Base-by-base conservation (phyloP, 2,113 vertebrate genomes). In the Pandion haliaetus region DNA sequence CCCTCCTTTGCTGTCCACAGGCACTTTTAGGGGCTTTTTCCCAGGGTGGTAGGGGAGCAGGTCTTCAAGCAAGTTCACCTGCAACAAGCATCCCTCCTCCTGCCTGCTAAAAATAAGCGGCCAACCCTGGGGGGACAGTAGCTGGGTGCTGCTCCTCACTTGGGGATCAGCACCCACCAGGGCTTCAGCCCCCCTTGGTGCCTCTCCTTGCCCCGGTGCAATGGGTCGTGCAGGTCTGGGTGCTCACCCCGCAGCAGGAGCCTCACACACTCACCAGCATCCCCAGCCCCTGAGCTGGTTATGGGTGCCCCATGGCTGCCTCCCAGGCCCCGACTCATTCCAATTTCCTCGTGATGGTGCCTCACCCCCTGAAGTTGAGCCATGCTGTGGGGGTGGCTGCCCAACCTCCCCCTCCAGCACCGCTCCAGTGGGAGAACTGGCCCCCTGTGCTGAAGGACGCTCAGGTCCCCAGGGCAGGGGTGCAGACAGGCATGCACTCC, bases 251-350 rank as follows among this genome's bases (percentile, higher is more conserved):
- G 4, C 6, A 6, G 31, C 63, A 28, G 69, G 25, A 52, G 28
- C 42, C 36, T 44, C 14, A 2, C 3, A 0, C 1, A 17, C 29
- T 21, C 54, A 24, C 14, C 2, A 0, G 34, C 77, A 49, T 20
- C 55, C 36, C 17, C 31, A 10, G 49, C 8, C 55, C 25, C 28
- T 19, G 3, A 3, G 7, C 45, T 1, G 0, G 10, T 29, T 45
- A 8, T 1, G 1, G 10, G 3, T 8, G 42, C 47, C 62, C 16
- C 3, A 1, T 3, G 0, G 45, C 28, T 58, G 0, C 72, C 26
- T 61, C 29, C 29, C 31, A 2, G 32, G 32, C 66, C 32, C 61
- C 6, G 1, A 50, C 57, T 32, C 67, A 31, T 62, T 79, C 54
- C 40, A 24, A 4, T 5, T 21, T 9, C 73, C 89, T 54, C 5